phyloP scores from a whole-genome alignment of 2,888 invertebrate species.

The Sphaerophoria rueppellii region DNA sequence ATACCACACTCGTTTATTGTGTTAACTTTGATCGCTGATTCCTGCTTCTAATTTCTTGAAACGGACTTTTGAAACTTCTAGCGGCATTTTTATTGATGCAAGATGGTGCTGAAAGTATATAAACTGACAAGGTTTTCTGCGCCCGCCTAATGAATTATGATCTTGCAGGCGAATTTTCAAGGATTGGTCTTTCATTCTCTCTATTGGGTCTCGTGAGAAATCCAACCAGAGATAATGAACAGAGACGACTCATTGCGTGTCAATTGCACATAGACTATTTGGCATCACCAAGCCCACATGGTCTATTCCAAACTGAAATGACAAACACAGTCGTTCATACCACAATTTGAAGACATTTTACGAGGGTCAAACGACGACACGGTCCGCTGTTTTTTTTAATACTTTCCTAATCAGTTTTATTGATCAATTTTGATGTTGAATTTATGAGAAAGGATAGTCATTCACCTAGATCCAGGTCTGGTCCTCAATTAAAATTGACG shows the following conservation, averaged over 20 bases:
- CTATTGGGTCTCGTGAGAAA: constrained; percentile 10
- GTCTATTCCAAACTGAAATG: constrained; percentile 13
- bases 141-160: constrained; percentile 68
- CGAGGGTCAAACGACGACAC: constrained; percentile 46
- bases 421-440: constrained; percentile 63
- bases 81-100: constrained; percentile 40
- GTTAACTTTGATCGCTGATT: constrained; percentile 52
- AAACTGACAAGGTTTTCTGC: constrained; percentile 10
- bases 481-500: constrained; percentile 43
- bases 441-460: constrained; percentile 35
- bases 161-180: constrained; percentile 43
- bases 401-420: constrained; percentile 55
- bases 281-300: constrained; percentile 53
- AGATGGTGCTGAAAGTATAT: constrained; percentile 62
- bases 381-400: background rate
- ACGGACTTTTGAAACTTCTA: constrained; percentile 35
- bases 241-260: constrained; percentile 59
- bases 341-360: constrained; percentile 26
- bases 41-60: constrained; percentile 2
- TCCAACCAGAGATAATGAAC: constrained; percentile 40
- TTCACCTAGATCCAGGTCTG: constrained; percentile 24
- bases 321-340: constrained; percentile 38
- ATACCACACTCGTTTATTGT: constrained; percentile 70
- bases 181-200: constrained; percentile 29
- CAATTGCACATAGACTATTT: constrained; percentile 59